Evolutionary conservation across 2,888 invertebrate species (phyloP), one percentile per base, ranked within the genome.

Genomic region (Andricus quercusramuli): DNA sequence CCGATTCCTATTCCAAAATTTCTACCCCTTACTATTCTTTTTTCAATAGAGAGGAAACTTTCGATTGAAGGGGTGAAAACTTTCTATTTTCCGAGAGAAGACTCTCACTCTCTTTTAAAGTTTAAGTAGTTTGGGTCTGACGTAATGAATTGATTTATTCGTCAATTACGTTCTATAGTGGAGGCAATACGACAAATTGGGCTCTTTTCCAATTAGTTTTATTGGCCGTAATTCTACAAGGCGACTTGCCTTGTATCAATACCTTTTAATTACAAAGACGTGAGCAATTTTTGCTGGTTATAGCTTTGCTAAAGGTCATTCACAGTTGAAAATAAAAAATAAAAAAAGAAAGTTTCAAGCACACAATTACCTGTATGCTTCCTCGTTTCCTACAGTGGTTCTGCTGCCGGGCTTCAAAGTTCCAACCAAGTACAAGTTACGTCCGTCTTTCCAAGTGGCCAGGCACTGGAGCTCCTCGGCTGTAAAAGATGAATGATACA

Each of bases 401-500:
- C 95, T 91, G 51, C 95, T 92, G 88, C 94, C 94, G 41, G 94
- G 96, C n/a, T 95, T 95, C 85, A 97, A 94, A 86, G 95, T 95
- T 0, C 97, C 97, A 77, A 97, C 96, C 70, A 97, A 94, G 92
- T 97, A 97, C 79, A 96, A 94, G 76, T 96, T 96, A 59, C 96
- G 96, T 0, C 97, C 97, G 86, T 97, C 97, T 92, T 96, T 97
- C 97, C 97, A 97, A 25, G 95, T 95, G 4, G 97, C 97, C 80
- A 97, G 93, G 91, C 97, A 97, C 70, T 96, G 95, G 79, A 97
- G 92, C 93, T 97, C 97, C 90, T 97, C 97, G 77, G 96, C 97
- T 97, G 90, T 25, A 90, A 90, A 83, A 82, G 77, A 79, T 65
- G 74, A 74, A 74, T 74, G 74, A 56, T 74, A 56, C 56, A 74